phyloP scores from a whole-genome alignment of 2,888 invertebrate species.

The Pristionchus exspectatus region DNA sequence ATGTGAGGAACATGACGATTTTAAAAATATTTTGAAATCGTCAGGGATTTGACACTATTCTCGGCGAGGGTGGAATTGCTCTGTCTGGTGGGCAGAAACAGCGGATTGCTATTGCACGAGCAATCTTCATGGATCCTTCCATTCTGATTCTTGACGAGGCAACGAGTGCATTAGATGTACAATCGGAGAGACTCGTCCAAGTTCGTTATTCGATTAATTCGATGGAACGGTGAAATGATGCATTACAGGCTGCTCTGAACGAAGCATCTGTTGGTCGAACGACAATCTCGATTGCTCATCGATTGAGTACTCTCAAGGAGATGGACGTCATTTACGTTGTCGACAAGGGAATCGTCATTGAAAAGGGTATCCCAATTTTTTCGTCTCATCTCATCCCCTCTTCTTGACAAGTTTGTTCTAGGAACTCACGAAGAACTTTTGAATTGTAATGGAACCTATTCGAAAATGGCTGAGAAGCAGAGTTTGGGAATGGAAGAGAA shows the following conservation, averaged over 20 bases:
- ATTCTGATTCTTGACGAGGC: constrained; percentile 46
- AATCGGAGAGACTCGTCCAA: constrained; percentile 22
- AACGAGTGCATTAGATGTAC: constrained; percentile 34
- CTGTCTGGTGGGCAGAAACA: constrained; percentile 43
- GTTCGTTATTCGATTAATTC: not conserved
- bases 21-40: not conserved
- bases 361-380: constrained; percentile 55
- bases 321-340: constrained; percentile 64
- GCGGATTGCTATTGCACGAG: constrained; percentile 34
- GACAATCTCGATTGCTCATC: constrained; percentile 68
- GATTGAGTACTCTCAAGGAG: constrained; percentile 70
- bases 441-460: not conserved
- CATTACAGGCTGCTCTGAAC: constrained; percentile 63
- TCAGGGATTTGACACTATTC: constrained; percentile 32
- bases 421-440: not conserved
- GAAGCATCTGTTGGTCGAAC: constrained; percentile 66
- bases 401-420: not conserved
- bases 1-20: not conserved
- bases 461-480: not conserved
- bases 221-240: not conserved
- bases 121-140: constrained; percentile 29
- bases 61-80: constrained; percentile 39
- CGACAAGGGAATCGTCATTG: constrained; percentile 59
- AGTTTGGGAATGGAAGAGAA: constrained; percentile 17
- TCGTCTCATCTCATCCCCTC: no score